Evolutionary conservation across 2,797 vertebrate genomes (phyloP).

Genomic region (Danio kyathit): DNA sequence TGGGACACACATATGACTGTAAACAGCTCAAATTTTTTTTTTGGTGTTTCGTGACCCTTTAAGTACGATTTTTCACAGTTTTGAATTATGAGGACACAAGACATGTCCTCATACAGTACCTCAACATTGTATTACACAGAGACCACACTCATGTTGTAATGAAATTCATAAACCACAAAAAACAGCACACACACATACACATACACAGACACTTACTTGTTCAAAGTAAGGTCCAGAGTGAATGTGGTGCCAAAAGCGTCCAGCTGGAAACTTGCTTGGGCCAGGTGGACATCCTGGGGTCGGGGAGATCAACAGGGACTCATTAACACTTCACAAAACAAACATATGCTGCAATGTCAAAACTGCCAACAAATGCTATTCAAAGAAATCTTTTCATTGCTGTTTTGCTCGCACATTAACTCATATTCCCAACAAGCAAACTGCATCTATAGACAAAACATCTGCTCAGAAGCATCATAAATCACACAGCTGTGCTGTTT

Average conservation of each 20-base stretch:
- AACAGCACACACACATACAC: conserved; percentile 19
- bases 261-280: conserved; percentile 89
- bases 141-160: no score
- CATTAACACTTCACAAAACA: conserved; percentile 46
- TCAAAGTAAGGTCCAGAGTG: conserved; percentile 86
- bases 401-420: background rate
- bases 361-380: conserved; percentile 1
- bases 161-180: no score
- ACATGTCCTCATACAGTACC: no score
- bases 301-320: conserved; percentile 48
- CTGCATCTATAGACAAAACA: conserved; percentile 35
- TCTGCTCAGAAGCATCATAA: conserved; percentile 31
- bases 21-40: no score
- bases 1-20: no score
- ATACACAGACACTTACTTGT: conserved; percentile 85
- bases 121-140: no score
- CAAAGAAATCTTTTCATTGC: background rate
- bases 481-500: conserved; percentile 48
- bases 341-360: conserved; percentile 11
- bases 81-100: no score
- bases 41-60: no score
- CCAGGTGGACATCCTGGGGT: conserved; percentile 83
- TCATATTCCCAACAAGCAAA: background rate
- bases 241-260: conserved; percentile 87
- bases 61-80: no score